A percentile compares a stretch with the other conserved stretches of the same genome.
Evolutionary conservation across 2,888 invertebrate species (phyloP).

Genomic region (Pterobdella sp.): DNA sequence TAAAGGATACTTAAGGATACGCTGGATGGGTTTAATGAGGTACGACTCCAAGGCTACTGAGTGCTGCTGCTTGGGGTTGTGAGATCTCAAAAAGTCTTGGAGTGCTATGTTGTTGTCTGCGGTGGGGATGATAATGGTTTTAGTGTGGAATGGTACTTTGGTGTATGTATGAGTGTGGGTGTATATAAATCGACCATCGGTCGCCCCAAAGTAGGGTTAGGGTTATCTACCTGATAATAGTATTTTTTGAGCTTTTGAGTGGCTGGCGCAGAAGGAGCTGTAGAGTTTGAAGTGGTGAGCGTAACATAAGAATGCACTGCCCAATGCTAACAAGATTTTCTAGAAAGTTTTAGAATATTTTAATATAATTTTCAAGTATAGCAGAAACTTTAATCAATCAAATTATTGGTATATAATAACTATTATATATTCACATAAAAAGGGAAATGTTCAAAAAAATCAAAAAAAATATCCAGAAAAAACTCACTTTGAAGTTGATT

Average conservation of each 20-base stretch:
- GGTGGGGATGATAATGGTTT: slow-evolving; percentile 59
- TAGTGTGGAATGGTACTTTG: slow-evolving; percentile 93
- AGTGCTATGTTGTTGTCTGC: slow-evolving; percentile 85
- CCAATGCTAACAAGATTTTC: slow-evolving; percentile 89
- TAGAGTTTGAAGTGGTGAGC: slow-evolving; percentile 97
- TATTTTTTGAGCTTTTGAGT: slow-evolving; percentile 96
- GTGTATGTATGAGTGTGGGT: slow-evolving; percentile 97
- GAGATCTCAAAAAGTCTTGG: slow-evolving; percentile 84
- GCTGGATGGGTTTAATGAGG: slow-evolving; percentile 94
- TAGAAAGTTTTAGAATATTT: slow-evolving; percentile 53
- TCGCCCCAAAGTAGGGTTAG: too few species aligned
- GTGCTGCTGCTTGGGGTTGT: slow-evolving; percentile 93
- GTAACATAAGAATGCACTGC: slow-evolving; percentile 91
- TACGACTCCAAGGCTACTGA: slow-evolving; percentile 92
- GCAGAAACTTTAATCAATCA: neutral
- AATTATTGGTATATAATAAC: too few species aligned
- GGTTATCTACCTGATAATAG: slow-evolving; percentile 85
- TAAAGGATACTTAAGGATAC: slow-evolving; percentile 90
- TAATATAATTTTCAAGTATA: neutral
- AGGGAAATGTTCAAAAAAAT: too few species aligned
- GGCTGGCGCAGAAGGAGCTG: slow-evolving; percentile 96
- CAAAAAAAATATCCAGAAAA: neutral
- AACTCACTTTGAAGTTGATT: slow-evolving; percentile 21
- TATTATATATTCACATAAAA: too few species aligned
- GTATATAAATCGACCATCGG: too few species aligned